These are phyloP conservation scores for Aix galericulata DNA, from an alignment of 2,113 vertebrate species.

Conservation along the genomic window DNA sequence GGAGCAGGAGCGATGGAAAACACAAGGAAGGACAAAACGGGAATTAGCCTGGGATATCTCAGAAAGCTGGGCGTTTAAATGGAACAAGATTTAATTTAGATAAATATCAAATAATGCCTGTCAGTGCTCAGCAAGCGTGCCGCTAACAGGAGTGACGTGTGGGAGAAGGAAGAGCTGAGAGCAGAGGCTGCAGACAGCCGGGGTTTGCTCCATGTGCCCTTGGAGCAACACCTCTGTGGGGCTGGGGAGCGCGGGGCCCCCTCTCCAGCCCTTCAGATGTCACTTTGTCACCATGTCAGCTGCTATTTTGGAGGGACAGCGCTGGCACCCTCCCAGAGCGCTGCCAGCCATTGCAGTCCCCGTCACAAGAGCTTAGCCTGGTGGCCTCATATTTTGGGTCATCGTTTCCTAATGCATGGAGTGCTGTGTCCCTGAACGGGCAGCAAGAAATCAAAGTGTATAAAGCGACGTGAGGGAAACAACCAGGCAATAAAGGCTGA, in stretches of 20 bases:
- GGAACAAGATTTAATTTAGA: slow-evolving; percentile 45
- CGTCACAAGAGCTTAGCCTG: background rate
- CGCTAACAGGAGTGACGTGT: background rate
- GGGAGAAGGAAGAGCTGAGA: background rate
- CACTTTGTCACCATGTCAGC: background rate
- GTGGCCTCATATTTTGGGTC: background rate
- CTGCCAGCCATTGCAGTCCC: background rate
- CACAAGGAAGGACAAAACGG: background rate
- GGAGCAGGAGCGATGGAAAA: background rate
- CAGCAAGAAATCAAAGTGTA: background rate
- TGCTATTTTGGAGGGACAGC: background rate
- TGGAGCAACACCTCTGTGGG: too few species aligned
- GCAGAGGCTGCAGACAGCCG: background rate
- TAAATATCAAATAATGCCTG: slow-evolving; percentile 2
- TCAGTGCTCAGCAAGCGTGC: background rate
- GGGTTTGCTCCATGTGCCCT: background rate
- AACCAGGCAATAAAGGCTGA: background rate
- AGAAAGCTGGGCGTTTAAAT: background rate
- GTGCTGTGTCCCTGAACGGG: background rate
- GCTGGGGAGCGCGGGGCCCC: background rate
- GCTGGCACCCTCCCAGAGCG: background rate
- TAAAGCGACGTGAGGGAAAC: background rate
- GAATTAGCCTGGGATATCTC: slow-evolving; percentile 9
- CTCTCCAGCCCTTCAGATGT: background rate
- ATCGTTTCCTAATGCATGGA: background rate